A percentile compares a stretch with the other conserved stretches of the same genome.
phyloP scores from a whole-genome alignment of 2,888 invertebrate genomes.

The Lepidochrysops patricia region DNA sequence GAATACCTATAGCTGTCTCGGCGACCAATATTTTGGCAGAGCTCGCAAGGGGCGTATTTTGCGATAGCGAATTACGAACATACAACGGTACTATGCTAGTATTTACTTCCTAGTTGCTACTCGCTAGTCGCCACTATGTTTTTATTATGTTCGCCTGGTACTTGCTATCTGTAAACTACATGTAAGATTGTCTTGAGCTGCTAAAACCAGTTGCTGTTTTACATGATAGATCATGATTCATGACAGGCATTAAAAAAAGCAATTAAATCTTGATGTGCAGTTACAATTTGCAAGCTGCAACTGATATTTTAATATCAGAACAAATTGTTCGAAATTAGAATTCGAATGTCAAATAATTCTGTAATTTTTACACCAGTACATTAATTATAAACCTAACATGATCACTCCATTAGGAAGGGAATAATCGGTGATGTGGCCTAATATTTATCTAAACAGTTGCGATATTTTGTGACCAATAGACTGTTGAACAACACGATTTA shows the following conservation, averaged over 20 bases:
- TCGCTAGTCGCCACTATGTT: constrained; percentile 24
- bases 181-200: background rate
- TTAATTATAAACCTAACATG: constrained; percentile 3
- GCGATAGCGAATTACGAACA: constrained; percentile 31
- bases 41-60: constrained; percentile 58
- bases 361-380: no score
- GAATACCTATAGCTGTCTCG: background rate
- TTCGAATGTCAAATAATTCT: no score
- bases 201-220: no score
- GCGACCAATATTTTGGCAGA: constrained; percentile 56
- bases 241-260: no score
- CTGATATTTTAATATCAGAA: no score
- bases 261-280: no score
- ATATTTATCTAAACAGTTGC: constrained; percentile 45
- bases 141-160: constrained; percentile 47
- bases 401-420: constrained; percentile 23
- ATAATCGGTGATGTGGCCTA: constrained; percentile 22
- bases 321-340: no score
- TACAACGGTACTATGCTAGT: constrained; percentile 20
- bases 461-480: constrained; percentile 58
- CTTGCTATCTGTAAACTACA: background rate
- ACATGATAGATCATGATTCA: no score
- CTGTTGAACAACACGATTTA: constrained; percentile 49
- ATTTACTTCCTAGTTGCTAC: constrained; percentile 15
- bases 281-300: no score